phyloP scores from a whole-genome alignment of 2,113 vertebrate genomes.

The Callocephalon fimbriatum region DNA sequence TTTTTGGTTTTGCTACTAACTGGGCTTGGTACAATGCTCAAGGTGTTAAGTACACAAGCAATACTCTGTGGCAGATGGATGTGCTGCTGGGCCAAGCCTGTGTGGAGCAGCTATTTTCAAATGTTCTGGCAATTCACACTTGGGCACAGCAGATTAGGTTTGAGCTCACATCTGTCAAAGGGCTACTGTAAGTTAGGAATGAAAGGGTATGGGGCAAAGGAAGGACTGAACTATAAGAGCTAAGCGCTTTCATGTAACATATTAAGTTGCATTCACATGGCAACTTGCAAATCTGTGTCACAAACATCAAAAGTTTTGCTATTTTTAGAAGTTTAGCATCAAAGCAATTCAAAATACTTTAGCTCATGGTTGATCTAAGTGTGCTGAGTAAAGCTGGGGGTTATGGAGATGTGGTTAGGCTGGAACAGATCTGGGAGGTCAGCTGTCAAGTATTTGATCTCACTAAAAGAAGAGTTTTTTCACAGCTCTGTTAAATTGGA shows the following conservation, averaged over 20 bases:
- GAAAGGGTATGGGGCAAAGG: not conserved
- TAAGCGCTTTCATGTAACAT: not conserved
- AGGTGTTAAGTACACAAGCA: not conserved
- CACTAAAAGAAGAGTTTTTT: conserved; percentile 54
- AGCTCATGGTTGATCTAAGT: not conserved
- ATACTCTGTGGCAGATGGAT: not conserved
- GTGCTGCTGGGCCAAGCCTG: not conserved
- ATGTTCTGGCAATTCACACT: not conserved
- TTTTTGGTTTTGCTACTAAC: not conserved
- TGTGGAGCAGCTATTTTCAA: not conserved
- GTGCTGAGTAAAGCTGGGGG: not conserved
- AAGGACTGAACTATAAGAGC: not conserved
- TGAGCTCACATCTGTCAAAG: not conserved
- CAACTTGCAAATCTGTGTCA: not conserved
- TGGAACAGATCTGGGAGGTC: conserved; percentile 10
- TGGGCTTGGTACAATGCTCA: not conserved
- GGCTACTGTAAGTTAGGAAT: not conserved
- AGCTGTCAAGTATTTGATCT: conserved; percentile 40
- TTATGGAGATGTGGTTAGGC: not conserved
- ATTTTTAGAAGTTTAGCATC: conserved; percentile 38
- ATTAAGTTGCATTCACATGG: not conserved
- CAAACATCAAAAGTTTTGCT: conserved; percentile 14
- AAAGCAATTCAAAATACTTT: conserved; percentile 35
- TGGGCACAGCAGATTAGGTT: not conserved
- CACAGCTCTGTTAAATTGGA: not conserved